Percentiles rank a stretch among this genome's conserved stretches.
Conservation (phyloP, 2,797 vertebrate species). For the Pantherophis vulpinus region DNA sequence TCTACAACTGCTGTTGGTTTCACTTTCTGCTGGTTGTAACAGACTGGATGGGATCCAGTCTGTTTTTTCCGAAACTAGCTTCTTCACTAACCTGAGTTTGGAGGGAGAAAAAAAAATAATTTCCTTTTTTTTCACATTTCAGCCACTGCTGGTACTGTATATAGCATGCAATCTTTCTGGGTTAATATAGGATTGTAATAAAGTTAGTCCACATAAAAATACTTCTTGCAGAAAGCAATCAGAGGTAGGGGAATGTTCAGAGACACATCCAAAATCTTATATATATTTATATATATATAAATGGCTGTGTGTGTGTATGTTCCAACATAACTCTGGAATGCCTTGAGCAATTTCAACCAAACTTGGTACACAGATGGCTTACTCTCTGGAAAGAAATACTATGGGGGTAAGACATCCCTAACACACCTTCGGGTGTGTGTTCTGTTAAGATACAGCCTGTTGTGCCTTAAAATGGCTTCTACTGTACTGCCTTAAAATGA, state of each 20-base stretch:
- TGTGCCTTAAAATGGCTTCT: no score
- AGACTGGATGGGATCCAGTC: constrained; percentile 75
- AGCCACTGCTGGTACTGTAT: neutral
- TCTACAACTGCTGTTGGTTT: constrained; percentile 59
- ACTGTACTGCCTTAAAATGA: no score
- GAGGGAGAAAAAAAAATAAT: constrained; percentile 17
- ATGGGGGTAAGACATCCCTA: no score
- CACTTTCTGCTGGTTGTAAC: constrained; percentile 75
- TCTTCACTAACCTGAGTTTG: constrained; percentile 80
- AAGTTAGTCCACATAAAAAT: neutral
- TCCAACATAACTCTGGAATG: no score
- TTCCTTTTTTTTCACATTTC: neutral
- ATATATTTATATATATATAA: no score
- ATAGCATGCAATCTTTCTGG: neutral
- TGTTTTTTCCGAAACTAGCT: constrained; percentile 78
- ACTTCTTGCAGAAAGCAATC: neutral
- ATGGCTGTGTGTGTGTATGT: no score
- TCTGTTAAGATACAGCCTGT: no score
- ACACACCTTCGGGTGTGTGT: no score
- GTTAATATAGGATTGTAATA: neutral
- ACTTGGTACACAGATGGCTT: no score
- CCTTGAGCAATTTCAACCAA: no score
- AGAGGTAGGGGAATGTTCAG: neutral
- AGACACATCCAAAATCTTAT: neutral
- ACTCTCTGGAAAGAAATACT: no score